Conservation (phyloP, 2,888 invertebrate species). For the Gerosis bhagava region DNA sequence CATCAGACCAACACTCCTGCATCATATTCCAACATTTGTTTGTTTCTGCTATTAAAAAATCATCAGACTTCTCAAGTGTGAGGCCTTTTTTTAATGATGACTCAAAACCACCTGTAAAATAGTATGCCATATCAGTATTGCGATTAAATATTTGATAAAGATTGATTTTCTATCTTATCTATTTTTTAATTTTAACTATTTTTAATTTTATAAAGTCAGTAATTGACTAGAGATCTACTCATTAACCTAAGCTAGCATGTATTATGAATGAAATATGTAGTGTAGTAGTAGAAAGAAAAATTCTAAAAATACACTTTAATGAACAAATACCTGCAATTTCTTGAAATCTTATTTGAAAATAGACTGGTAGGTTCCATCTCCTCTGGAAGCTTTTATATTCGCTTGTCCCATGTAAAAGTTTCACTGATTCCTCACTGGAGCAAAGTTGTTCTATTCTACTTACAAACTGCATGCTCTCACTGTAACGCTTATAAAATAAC, state of each 20-base stretch:
- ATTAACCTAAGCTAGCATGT: too few species aligned
- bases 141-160: too few species aligned
- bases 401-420: constrained; percentile 83
- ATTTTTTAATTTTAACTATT: too few species aligned
- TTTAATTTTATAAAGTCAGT: too few species aligned
- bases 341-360: constrained; percentile 97
- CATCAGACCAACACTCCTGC: constrained; percentile 88
- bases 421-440: constrained; percentile 78
- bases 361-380: constrained; percentile 97
- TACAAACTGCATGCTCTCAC: constrained; percentile 89
- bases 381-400: constrained; percentile 91
- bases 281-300: too few species aligned
- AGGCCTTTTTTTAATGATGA: constrained; percentile 55
- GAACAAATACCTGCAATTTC: constrained; percentile 92
- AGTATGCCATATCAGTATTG: too few species aligned
- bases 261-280: too few species aligned
- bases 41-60: constrained; percentile 74
- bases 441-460: constrained; percentile 86
- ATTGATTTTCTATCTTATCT: too few species aligned
- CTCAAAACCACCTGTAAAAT: constrained; percentile 64
- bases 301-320: too few species aligned
- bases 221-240: too few species aligned
- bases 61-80: constrained; percentile 51
- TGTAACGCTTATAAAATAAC: constrained; percentile 92
- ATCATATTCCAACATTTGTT: constrained; percentile 72